Evolutionary conservation across 2,797 vertebrate genomes (phyloP), one percentile per base, ranked within the genome.

Genomic region (Echiichthys vipera): DNA sequence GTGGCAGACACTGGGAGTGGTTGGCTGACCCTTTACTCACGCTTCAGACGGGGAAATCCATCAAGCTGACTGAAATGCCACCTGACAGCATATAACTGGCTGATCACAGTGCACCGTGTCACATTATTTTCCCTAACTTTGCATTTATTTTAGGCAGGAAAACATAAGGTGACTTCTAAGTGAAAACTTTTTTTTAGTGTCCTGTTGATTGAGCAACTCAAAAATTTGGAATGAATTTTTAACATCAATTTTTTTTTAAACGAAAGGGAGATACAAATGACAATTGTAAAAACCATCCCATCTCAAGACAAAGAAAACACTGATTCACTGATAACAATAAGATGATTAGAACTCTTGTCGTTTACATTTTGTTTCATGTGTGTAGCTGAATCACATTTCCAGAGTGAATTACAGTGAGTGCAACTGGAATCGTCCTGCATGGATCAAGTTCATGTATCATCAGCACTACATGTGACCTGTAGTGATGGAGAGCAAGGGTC

Each of bases 11-110:
- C 73, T 64, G 72, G 74, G 78, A 86, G 89, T 74, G 65, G 65
- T 57, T 58, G 77, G 53, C 56, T 92, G 89, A 92, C 91, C 88
- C 89, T 82, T 82, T 68, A 54, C 84, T 84, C 42, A 47, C 10
- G 20, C 83, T 81, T 90, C 90, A 89, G 62, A 82, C 56, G 3
- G 34, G 72, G 75, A 70, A 70, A 91, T 92, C 89, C 81, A 86
- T 93, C 90, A 91, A 81, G 34, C 50, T 62, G 81, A 85, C 86
- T 68, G 58, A 76, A 83, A 88, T 55, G 40, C 58, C 53, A 49
- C 57, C 58, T 51, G 67, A 81, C 82, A 70, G 78, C 71, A 67
- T 77, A 86, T 84, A 84, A 84, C 49, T 71, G 50, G 65, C 58
- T 63, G 67, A 81, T 77, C 71, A 62, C 9, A 24, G 3, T 9